A percentile compares a stretch with the other conserved stretches of the same genome.
These are phyloP conservation scores for Cardinalis cardinalis DNA, from an alignment of 2,113 vertebrate genomes.

Conservation along the genomic window DNA sequence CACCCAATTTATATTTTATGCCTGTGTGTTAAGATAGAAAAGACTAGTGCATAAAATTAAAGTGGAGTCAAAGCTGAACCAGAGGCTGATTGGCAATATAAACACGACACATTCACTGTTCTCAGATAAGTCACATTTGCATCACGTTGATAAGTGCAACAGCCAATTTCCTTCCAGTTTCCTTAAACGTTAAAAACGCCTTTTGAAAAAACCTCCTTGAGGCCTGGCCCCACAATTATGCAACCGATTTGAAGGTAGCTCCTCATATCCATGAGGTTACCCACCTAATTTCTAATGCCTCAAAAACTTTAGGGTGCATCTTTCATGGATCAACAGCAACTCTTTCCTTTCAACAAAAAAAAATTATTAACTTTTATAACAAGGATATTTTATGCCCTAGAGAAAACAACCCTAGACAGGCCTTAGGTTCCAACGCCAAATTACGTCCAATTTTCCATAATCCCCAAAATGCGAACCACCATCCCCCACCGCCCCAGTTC, in stretches of 20 bases:
- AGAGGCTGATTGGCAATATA: not conserved
- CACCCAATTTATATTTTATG: not conserved
- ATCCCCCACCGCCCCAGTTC: fast-evolving
- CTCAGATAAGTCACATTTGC: not conserved
- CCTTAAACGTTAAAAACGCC: not conserved
- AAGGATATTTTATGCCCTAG: too few species aligned
- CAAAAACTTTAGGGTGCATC: not conserved
- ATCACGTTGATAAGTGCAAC: not conserved
- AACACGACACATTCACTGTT: not conserved
- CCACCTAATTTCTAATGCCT: not conserved
- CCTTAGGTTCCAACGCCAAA: fast-evolving
- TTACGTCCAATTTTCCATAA: not conserved
- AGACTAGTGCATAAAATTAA: not conserved
- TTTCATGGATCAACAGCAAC: not conserved
- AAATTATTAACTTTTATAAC: not conserved
- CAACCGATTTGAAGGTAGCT: not conserved
- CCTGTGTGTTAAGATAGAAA: not conserved
- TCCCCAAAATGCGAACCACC: not conserved
- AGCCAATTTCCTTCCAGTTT: not conserved
- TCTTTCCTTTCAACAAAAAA: not conserved
- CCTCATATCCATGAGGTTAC: not conserved
- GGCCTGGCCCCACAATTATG: not conserved
- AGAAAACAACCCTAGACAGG: not conserved
- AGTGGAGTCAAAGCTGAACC: not conserved
- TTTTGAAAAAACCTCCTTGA: not conserved